Percentiles rank a stretch among this genome's conserved stretches.
These are phyloP conservation scores for Siphonodentalium dalli DNA, from an alignment of 2,888 invertebrate genomes.

Conservation along the genomic window DNA sequence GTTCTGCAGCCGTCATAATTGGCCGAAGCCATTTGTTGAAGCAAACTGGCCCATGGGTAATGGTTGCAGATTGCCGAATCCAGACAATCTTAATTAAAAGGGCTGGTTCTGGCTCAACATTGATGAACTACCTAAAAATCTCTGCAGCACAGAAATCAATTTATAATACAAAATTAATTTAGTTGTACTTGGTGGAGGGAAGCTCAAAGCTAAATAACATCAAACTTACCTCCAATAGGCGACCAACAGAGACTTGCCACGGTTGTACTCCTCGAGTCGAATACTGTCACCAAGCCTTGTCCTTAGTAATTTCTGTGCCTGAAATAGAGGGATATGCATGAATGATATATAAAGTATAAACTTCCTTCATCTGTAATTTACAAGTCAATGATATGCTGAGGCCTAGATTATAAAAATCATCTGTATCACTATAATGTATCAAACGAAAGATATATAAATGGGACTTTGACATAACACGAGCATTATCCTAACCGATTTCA, in stretches of 20 bases:
- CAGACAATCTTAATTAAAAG: too few species aligned
- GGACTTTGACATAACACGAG: too few species aligned
- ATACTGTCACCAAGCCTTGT: conserved; percentile 79
- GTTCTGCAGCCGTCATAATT: too few species aligned
- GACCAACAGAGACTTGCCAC: conserved; percentile 87
- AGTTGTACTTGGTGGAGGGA: not conserved
- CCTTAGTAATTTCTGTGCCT: conserved; percentile 84
- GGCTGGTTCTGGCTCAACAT: too few species aligned
- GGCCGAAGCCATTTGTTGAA: too few species aligned
- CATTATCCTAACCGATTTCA: too few species aligned
- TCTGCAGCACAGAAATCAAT: too few species aligned
- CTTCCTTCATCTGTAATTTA: not conserved
- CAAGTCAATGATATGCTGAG: not conserved
- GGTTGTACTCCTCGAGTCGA: conserved; percentile 80
- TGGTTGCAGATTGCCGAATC: too few species aligned
- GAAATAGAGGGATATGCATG: conserved; percentile 64
- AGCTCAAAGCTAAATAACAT: too few species aligned
- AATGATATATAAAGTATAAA: not conserved
- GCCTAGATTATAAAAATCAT: not conserved
- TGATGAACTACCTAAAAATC: too few species aligned
- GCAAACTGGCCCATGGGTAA: too few species aligned
- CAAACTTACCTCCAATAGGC: conserved; percentile 84
- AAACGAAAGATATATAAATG: not conserved
- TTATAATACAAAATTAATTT: not conserved
- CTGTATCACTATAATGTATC: not conserved